Evolutionary conservation across 1,140 invertebrate genomes (phyloP), one percentile per base, ranked within the genome.

Genomic region (Hycleus phaleratus): DNA sequence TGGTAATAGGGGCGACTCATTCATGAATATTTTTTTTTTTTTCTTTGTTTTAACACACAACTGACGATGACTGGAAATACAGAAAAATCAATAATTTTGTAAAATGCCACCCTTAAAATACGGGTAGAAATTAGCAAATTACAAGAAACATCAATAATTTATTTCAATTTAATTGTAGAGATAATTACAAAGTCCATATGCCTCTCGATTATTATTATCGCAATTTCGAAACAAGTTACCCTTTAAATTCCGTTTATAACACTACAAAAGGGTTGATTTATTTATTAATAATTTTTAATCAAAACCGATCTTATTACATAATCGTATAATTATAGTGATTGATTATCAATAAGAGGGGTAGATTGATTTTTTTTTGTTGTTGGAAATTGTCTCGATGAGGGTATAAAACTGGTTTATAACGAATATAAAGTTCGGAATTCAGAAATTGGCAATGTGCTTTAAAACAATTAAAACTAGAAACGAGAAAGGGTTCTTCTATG

Each of bases 401-500:
- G 18, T 18, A 18, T 18, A 18, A 18, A 18, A 18, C 18, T 18
- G 32, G 4, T 7, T 32, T 32, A 32, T 32, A 32, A 32, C 32
- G 32, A 4, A 5, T 5, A 32, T 32, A 32, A 44, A 40, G 58
- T 60, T 49, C 45, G 58, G 47, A 55, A 49, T 55, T 54, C 56
- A 63, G 64, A 66, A 66, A 66, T 66, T 66, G 64, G 64, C 64
- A 66, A 66, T 66, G 64, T 66, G 64, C 62, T 66, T 66, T 66
- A 66, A 66, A 66, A 66, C 64, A 66, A 66, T 66, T 66, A 66
- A 66, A 66, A 66, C 64, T 63, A 59, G 10, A 10, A 49, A 56
- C 56, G 50, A 57, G 59, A 63, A 66, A 62, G 64, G 64, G 32
- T 32, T 32, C 4, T 2, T 7, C 61, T 61, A 59, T 46, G 61